Base-by-base conservation (phyloP, 2,113 vertebrate genomes). In the Hippolais icterina region DNA sequence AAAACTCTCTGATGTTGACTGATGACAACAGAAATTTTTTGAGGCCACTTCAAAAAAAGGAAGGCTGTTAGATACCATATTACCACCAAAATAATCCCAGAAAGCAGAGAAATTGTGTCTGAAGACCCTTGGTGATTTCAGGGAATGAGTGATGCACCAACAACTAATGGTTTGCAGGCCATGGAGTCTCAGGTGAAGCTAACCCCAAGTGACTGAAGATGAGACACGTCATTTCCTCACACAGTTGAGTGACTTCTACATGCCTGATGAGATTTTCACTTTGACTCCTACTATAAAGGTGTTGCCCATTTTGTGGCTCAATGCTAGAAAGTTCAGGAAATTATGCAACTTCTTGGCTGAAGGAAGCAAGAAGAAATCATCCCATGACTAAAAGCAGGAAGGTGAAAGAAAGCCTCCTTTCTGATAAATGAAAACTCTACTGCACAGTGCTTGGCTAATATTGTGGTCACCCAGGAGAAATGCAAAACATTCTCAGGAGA, bases 121-220 rank as follows among this genome's bases (percentile, higher is more conserved):
- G 52, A 81, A 59, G 47, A 20, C 2, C 65, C 27, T 79, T 68
- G 31, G 37, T 20, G 11, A 49, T 63, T 83, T 83, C 24, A 5
- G 20, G 42, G 25, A 9, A 11, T 23, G 28, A 8, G n/a, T n/a
- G n/a, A n/a, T n/a, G n/a, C n/a, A n/a, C n/a, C n/a, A n/a, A n/a
- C 16, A 49, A 8, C 24, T 57, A 24, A n/a, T 7, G 25, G 35
- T 77, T 89, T 90, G 31, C 28, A 63, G 42, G 39, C 50, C 28
- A 31, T 2, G 1, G 37, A 0, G 0, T 53, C 57, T 25, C 6
- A 11, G 21, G 35, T 10, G 2, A 0, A 2, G 33, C n/a, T 25
- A 52, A 16, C 17, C 18, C 33, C 3, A 3, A 23, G 31, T 49
- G n/a, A 46, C 42, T 41, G 20, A 60, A 83, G 70, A 74, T 22